These are phyloP conservation scores for Scaptomyza flava DNA, from an alignment of 2,888 invertebrate species.

Conservation along the genomic window DNA sequence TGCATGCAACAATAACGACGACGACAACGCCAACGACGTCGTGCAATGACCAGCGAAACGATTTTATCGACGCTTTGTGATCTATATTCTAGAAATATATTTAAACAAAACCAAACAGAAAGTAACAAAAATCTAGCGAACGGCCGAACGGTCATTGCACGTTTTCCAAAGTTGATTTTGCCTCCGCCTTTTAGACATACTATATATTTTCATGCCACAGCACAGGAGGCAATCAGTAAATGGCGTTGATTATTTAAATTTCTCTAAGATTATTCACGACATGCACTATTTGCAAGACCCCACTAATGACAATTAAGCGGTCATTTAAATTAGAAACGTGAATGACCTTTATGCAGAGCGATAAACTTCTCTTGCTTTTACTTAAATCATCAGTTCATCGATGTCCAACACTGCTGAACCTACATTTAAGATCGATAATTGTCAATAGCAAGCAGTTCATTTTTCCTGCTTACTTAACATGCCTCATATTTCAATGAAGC, in stretches of 20 bases:
- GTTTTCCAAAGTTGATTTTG: constrained; percentile 46
- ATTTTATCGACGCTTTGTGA: constrained; percentile 72
- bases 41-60: constrained; percentile 61
- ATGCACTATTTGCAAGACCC: constrained; percentile 42
- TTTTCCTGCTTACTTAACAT: not conserved
- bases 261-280: constrained; percentile 51
- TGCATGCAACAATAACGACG: constrained; percentile 67
- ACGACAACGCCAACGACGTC: constrained; percentile 25
- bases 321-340: constrained; percentile 13
- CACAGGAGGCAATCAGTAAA: constrained; percentile 59
- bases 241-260: constrained; percentile 75
- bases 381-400: not conserved
- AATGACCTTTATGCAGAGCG: constrained; percentile 16
- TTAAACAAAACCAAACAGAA: constrained; percentile 32
- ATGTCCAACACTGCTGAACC: not conserved
- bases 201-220: constrained; percentile 19
- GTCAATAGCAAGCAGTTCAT: constrained; percentile 8
- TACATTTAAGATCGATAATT: not conserved
- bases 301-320: constrained; percentile 31
- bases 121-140: constrained; percentile 51
- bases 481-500: constrained; percentile 1
- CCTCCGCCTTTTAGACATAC: constrained; percentile 11
- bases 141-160: constrained; percentile 56
- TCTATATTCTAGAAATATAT: constrained; percentile 48
- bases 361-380: not conserved